Evolutionary conservation across 2,113 vertebrate genomes (phyloP).

Genomic region (Rhea pennata): DNA sequence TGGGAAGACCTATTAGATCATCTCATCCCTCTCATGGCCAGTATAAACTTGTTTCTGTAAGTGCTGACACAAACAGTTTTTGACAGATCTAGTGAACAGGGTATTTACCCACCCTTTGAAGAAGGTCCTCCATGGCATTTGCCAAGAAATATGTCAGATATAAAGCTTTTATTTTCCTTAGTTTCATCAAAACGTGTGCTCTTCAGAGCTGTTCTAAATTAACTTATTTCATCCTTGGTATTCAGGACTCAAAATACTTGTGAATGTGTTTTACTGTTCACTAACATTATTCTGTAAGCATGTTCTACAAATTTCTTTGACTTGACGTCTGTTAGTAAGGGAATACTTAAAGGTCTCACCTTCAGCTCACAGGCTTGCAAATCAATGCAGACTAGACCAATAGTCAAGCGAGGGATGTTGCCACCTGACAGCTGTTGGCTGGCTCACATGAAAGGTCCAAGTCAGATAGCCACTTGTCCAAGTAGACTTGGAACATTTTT

Average conservation of each 20-base stretch:
- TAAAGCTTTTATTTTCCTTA: not conserved
- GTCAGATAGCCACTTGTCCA: not conserved
- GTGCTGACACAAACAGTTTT: not conserved
- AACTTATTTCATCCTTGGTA: not conserved
- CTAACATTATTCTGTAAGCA: not conserved
- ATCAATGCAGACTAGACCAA: not conserved
- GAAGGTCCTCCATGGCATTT: not conserved
- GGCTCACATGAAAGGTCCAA: not conserved
- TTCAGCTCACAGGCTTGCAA: not conserved
- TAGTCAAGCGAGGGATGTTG: not conserved
- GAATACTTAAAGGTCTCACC: not conserved
- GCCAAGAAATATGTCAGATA: not conserved
- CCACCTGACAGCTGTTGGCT: not conserved
- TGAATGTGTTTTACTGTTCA: not conserved
- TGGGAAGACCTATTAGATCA: not conserved
- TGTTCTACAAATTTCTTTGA: not conserved
- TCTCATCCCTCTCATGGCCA: not conserved
- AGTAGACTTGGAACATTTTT: not conserved
- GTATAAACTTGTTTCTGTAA: not conserved
- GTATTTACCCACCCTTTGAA: not conserved
- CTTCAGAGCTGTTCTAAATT: not conserved
- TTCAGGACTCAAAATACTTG: not conserved
- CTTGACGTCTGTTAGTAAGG: rapidly evolving
- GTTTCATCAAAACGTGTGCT: not conserved
- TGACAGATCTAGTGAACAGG: not conserved